A percentile compares a stretch with the other conserved stretches of the same genome.
phyloP scores from a whole-genome alignment of 2,888 invertebrate species.

The Muschampia plurimacula region DNA sequence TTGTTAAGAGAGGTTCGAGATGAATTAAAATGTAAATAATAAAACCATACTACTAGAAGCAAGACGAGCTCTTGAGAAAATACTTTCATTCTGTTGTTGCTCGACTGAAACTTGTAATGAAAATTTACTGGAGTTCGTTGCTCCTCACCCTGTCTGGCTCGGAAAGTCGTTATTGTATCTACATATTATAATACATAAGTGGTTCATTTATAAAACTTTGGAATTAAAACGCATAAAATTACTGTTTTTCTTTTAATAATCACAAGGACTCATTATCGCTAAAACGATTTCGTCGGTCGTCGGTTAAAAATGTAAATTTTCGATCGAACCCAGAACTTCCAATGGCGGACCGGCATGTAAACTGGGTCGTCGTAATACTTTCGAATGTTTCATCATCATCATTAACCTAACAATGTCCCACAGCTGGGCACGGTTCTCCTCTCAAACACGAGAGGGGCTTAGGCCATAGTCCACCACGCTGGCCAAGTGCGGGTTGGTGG shows the following conservation, averaged over 20 bases:
- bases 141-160: slow-evolving; percentile 33
- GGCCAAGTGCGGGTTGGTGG: too few species aligned
- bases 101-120: slow-evolving; percentile 31
- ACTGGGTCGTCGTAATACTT: too few species aligned
- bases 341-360: too few species aligned
- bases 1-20: slow-evolving; percentile 3
- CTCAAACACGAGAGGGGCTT: too few species aligned
- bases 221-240: not conserved
- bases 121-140: slow-evolving; percentile 33
- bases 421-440: too few species aligned
- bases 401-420: too few species aligned
- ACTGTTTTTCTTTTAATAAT: not conserved
- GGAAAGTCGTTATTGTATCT: slow-evolving; percentile 29
- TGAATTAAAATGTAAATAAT: slow-evolving; percentile 10
- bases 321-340: too few species aligned
- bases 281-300: too few species aligned
- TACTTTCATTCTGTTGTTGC: slow-evolving; percentile 31
- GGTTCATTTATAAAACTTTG: not conserved
- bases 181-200: slow-evolving; percentile 5
- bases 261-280: not conserved
- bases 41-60: slow-evolving; percentile 5
- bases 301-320: too few species aligned
- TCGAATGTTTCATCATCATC: too few species aligned
- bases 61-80: slow-evolving; percentile 26
- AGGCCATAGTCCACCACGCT: too few species aligned